phyloP scores from a whole-genome alignment of 2,113 vertebrate species.

The Myiozetetes cayanensis region DNA sequence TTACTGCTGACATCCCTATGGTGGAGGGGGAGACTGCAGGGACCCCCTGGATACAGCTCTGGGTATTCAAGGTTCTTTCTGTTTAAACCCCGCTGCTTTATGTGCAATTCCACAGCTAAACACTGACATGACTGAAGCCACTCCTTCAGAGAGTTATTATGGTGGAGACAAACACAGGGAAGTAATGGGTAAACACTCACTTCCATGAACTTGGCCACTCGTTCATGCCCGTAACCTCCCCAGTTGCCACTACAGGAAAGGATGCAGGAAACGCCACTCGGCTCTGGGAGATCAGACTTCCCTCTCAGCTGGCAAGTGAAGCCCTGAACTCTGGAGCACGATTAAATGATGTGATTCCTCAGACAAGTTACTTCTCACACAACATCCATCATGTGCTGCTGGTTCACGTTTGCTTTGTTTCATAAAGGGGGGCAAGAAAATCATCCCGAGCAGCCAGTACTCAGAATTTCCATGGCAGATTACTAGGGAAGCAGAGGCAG shows the following conservation, averaged over 20 bases:
- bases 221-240: neutral
- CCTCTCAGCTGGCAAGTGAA: neutral
- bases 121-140: neutral
- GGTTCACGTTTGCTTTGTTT: neutral
- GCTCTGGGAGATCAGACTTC: neutral
- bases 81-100: neutral
- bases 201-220: neutral
- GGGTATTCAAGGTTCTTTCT: neutral
- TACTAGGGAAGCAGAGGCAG: neutral
- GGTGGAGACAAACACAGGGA: neutral
- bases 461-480: neutral
- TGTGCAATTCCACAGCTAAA: neutral
- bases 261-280: neutral
- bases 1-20: neutral
- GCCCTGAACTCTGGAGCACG: neutral
- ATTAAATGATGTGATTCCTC: neutral
- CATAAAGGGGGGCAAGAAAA: neutral
- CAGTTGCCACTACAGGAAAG: neutral
- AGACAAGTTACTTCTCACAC: neutral
- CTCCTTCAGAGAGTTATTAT: neutral
- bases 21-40: neutral
- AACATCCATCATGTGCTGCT: neutral
- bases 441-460: neutral
- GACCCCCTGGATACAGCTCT: neutral
- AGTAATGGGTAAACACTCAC: conserved; percentile 8